Conservation (phyloP, 2,113 vertebrate genomes). For the Ascaphus truei region DNA sequence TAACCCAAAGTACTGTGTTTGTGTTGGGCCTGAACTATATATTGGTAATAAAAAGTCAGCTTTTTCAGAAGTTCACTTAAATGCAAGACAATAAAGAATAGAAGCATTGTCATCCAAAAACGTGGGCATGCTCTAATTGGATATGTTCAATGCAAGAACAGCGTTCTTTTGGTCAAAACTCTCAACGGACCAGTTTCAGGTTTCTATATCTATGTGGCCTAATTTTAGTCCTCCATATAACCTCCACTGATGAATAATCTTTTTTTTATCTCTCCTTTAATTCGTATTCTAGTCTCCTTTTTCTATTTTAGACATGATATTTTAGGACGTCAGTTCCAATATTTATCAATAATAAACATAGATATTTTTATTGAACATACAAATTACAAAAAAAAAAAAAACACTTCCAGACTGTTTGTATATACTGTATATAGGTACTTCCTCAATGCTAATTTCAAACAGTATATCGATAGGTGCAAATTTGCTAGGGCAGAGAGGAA, state of each 20-base stretch:
- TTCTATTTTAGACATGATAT: too few relatives aligned
- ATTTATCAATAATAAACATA: too few relatives aligned
- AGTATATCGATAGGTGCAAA: too few relatives aligned
- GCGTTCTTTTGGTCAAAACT: neutral
- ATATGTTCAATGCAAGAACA: neutral
- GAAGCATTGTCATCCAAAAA: neutral
- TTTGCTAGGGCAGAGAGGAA: too few relatives aligned
- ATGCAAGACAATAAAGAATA: neutral
- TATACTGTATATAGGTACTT: too few relatives aligned
- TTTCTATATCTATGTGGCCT: constrained; percentile 3
- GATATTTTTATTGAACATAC: too few relatives aligned
- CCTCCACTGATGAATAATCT: neutral
- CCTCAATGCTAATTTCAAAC: too few relatives aligned
- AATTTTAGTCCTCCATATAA: neutral
- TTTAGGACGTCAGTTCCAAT: too few relatives aligned
- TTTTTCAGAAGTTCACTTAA: neutral
- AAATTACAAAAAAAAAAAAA: too few relatives aligned
- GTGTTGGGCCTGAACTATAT: neutral
- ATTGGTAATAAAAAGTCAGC: neutral
- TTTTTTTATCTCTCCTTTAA: neutral
- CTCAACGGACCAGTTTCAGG: neutral
- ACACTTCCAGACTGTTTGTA: too few relatives aligned
- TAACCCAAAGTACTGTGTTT: too few relatives aligned
- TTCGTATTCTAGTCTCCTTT: too few relatives aligned
- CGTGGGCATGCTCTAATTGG: constrained; percentile 1